Conservation (phyloP, 2,113 vertebrate genomes). For the Condylura cristata region DNA sequence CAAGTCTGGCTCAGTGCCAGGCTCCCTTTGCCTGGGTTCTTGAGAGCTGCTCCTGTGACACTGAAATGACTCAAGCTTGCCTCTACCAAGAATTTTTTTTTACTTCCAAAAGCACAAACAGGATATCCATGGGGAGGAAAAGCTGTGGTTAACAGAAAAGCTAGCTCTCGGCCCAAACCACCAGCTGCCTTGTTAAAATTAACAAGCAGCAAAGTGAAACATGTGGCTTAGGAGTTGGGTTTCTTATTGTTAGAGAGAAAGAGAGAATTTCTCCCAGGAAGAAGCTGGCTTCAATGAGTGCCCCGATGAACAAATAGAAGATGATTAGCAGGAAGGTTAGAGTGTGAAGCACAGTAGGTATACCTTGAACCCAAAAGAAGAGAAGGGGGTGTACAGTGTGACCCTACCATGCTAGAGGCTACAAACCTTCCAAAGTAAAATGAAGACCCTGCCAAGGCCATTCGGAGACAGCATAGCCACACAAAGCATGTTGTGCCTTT, state of each 20-base stretch:
- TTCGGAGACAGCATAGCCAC: neutral
- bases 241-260: constrained; percentile 59
- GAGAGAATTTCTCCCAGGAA: neutral
- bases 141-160: constrained; percentile 66
- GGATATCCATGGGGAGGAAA: constrained; percentile 25
- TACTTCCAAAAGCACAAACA: constrained; percentile 47
- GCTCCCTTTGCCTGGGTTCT: neutral
- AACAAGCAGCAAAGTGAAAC: constrained; percentile 76
- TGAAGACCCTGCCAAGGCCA: neutral
- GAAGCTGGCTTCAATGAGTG: neutral
- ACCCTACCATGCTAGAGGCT: neutral
- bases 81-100: constrained; percentile 10
- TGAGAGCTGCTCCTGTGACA: neutral
- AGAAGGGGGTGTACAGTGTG: neutral
- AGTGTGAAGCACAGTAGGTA: neutral
- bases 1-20: neutral
- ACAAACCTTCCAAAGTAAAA: neutral
- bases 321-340: neutral
- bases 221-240: constrained; percentile 58
- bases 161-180: constrained; percentile 66
- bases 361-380: neutral
- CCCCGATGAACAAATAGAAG: neutral
- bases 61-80: neutral
- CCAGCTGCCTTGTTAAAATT: constrained; percentile 79
- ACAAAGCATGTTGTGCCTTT: neutral